Percentiles rank a stretch among this genome's conserved stretches.
These are phyloP conservation scores for Amblyopsis hoosieri DNA, from an alignment of 2,797 vertebrate genomes.

Conservation along the genomic window DNA sequence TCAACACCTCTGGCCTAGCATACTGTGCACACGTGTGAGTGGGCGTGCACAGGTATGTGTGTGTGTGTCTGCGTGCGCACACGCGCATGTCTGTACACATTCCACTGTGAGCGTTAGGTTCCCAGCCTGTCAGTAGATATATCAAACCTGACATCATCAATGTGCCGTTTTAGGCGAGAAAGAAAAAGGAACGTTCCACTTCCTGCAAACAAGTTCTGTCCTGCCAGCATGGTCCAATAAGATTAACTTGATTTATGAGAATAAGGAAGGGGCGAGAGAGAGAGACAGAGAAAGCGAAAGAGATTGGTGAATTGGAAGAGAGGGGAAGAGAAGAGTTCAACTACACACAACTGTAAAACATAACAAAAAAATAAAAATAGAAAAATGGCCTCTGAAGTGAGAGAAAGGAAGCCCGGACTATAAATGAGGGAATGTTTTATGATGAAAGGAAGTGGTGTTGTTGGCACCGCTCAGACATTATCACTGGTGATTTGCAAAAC, in stretches of 20 bases:
- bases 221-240: constrained; percentile 66
- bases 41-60: background rate
- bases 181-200: constrained; percentile 67
- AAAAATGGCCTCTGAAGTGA: constrained; percentile 33
- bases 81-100: constrained; percentile 42
- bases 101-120: constrained; percentile 65
- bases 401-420: constrained; percentile 48
- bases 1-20: constrained; percentile 71
- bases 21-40: background rate
- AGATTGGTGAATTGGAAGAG: background rate
- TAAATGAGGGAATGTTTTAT: constrained; percentile 65
- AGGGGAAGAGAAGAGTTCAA: constrained; percentile 7
- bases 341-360: background rate
- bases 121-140: constrained; percentile 65
- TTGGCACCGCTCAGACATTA: constrained; percentile 56
- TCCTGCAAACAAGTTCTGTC: constrained; percentile 76
- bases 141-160: constrained; percentile 75
- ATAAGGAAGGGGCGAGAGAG: background rate
- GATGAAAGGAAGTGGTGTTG: constrained; percentile 68
- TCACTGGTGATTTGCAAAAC: constrained; percentile 57
- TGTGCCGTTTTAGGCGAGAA: constrained; percentile 54
- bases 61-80: background rate
- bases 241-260: constrained; percentile 71
- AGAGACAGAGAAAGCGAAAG: constrained; percentile 4
- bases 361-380: background rate